A percentile compares a stretch with the other conserved stretches of the same genome.
phyloP scores from a whole-genome alignment of 2,888 invertebrate genomes.

The Crepidodera aurea region DNA sequence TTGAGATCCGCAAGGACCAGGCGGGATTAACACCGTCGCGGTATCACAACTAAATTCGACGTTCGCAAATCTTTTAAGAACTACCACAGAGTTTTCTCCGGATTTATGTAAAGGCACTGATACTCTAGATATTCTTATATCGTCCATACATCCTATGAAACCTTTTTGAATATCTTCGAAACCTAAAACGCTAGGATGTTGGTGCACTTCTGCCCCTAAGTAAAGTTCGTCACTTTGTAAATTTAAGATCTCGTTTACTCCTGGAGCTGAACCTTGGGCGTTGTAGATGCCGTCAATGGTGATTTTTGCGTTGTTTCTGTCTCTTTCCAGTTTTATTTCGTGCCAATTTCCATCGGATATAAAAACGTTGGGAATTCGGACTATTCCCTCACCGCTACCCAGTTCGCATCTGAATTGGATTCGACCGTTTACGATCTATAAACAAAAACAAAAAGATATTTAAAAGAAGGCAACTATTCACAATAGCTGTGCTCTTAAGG shows the following conservation, averaged over 20 bases:
- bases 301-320: constrained; percentile 80
- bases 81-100: constrained; percentile 70
- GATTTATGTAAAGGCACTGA: constrained; percentile 78
- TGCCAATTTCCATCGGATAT: constrained; percentile 91
- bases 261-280: constrained; percentile 80
- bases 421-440: constrained; percentile 78
- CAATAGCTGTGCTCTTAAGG: too few relatives aligned
- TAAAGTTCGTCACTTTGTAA: constrained; percentile 84
- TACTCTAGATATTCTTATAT: constrained; percentile 75
- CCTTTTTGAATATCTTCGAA: constrained; percentile 81
- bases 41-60: constrained; percentile 76
- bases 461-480: neutral
- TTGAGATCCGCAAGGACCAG: constrained; percentile 77
- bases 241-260: constrained; percentile 84
- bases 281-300: constrained; percentile 79
- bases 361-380: constrained; percentile 77
- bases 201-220: constrained; percentile 82
- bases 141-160: constrained; percentile 91
- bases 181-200: constrained; percentile 74
- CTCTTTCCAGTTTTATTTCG: constrained; percentile 78
- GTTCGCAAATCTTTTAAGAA: constrained; percentile 72
- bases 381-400: constrained; percentile 88
- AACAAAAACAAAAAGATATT: constrained; percentile 27
- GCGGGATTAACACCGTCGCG: constrained; percentile 65
- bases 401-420: constrained; percentile 92